Evolutionary conservation across 2,888 invertebrate genomes (phyloP).

Genomic region (Andrena bicolor): DNA sequence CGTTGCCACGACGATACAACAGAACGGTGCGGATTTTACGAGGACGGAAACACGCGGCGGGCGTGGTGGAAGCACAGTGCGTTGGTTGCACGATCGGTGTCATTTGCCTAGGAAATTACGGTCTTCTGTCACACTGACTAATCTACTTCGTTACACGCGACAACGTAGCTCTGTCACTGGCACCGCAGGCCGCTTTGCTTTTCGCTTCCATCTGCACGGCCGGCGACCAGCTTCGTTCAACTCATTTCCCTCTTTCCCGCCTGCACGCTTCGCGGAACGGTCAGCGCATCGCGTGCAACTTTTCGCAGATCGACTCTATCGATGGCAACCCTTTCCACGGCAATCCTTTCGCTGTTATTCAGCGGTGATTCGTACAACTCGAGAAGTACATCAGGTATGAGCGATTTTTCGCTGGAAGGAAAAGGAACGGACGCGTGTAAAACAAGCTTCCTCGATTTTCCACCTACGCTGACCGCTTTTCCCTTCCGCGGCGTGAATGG

Average conservation of each 20-base stretch:
- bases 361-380: background rate
- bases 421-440: constrained; percentile 13
- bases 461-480: constrained; percentile 23
- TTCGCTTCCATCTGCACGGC: constrained; percentile 44
- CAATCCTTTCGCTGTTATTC: background rate
- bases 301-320: background rate
- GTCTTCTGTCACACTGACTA: constrained; percentile 82
- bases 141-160: constrained; percentile 83
- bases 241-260: constrained; percentile 52
- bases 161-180: constrained; percentile 81
- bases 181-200: constrained; percentile 68
- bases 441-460: constrained; percentile 33
- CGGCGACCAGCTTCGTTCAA: constrained; percentile 56
- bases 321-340: background rate
- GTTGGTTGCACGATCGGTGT: constrained; percentile 82
- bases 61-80: constrained; percentile 55
- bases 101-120: constrained; percentile 83
- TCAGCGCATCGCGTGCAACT: background rate
- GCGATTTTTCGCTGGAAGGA: constrained; percentile 56
- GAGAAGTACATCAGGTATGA: constrained; percentile 24
- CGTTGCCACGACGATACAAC: background rate
- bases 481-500: constrained; percentile 42
- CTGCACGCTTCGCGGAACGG: constrained; percentile 36
- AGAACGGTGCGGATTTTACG: constrained; percentile 14
- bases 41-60: constrained; percentile 21